Conservation (phyloP, 2,113 vertebrate species). For the Oxyruncus cristatus region DNA sequence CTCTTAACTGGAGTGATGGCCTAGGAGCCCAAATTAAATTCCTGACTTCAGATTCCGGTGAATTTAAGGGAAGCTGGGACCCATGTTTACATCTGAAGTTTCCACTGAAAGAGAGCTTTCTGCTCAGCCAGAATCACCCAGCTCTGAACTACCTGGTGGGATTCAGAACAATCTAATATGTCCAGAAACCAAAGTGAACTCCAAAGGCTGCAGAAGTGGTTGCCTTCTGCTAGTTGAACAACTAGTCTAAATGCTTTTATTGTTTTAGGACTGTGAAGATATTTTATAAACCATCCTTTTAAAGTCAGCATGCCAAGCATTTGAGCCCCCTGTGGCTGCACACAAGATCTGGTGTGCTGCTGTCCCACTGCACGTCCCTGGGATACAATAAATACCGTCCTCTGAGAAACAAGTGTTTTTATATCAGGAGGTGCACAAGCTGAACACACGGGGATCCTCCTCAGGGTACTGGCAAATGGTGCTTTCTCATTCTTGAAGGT, state of each 20-base stretch:
- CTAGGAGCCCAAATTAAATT: not conserved
- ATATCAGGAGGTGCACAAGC: not conserved
- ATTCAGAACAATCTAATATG: not conserved
- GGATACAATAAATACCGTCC: not conserved
- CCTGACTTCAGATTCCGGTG: not conserved
- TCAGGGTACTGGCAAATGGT: not conserved
- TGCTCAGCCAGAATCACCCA: not conserved
- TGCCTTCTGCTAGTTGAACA: not conserved
- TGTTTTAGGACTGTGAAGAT: not conserved
- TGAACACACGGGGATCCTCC: not conserved
- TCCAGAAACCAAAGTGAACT: not conserved
- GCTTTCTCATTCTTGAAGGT: not conserved
- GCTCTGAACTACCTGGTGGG: not conserved
- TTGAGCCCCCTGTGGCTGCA: not conserved
- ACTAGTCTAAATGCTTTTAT: not conserved
- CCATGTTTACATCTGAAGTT: not conserved
- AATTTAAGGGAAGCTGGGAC: not conserved
- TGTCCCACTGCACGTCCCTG: not conserved
- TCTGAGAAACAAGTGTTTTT: not conserved
- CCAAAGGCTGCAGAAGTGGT: not conserved
- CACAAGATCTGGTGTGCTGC: not conserved
- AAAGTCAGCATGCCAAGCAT: not conserved
- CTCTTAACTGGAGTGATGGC: not conserved
- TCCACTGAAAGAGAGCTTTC: not conserved
- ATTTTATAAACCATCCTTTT: not conserved